Evolutionary conservation across 1,140 invertebrate species (phyloP).

Genomic region (Eulimnadia texana): DNA sequence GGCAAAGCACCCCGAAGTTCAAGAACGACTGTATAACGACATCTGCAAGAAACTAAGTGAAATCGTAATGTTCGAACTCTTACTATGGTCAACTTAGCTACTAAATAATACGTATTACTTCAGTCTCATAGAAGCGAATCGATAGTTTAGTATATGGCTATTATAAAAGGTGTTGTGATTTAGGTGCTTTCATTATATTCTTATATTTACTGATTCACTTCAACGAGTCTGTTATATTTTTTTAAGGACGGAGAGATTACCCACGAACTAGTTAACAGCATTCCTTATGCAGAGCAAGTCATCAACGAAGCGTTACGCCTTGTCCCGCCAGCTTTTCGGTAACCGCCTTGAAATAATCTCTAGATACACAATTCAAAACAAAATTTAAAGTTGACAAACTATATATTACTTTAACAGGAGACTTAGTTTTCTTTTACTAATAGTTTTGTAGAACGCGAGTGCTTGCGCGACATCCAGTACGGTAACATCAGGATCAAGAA

Average conservation of each 20-base stretch:
- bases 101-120: neutral
- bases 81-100: neutral
- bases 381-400: too few species aligned
- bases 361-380: too few species aligned
- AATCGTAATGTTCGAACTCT: slow-evolving; percentile 10
- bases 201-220: neutral
- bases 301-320: slow-evolving; percentile 44
- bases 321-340: slow-evolving; percentile 36
- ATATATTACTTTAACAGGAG: too few species aligned
- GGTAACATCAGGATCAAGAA: slow-evolving; percentile 27
- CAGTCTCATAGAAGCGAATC: neutral
- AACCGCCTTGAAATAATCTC: too few species aligned
- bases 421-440: slow-evolving; percentile 27
- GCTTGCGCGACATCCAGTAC: slow-evolving; percentile 21
- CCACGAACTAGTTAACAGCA: slow-evolving; percentile 19
- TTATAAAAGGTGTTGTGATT: slow-evolving; percentile 18
- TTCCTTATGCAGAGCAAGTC: slow-evolving; percentile 30
- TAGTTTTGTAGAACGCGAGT: slow-evolving; percentile 24
- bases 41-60: slow-evolving; percentile 14
- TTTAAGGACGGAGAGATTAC: neutral
- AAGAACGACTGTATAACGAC: slow-evolving; percentile 30
- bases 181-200: slow-evolving; percentile 6
- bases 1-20: too few species aligned
- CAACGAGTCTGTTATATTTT: neutral
- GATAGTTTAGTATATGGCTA: neutral